These are phyloP conservation scores for Drosophila parabipectinata DNA, from an alignment of 1,140 invertebrate genomes.

Conservation along the genomic window DNA sequence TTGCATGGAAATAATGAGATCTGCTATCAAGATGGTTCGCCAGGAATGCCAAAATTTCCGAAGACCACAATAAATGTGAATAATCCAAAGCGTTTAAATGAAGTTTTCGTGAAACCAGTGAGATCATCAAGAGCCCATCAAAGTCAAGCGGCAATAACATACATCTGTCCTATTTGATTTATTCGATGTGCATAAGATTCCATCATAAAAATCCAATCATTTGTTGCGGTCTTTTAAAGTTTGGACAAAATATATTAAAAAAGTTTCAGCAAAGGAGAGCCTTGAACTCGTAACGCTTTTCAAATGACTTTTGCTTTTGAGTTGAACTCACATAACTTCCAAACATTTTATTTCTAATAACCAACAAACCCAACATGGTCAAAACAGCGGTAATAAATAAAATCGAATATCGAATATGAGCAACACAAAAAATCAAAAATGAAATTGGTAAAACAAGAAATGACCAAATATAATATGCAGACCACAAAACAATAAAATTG, in stretches of 20 bases:
- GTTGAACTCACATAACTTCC: constrained; percentile 73
- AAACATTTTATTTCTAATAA: constrained; percentile 59
- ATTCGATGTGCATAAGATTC: not conserved
- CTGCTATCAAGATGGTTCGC: constrained; percentile 31
- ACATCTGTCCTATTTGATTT: constrained; percentile 19
- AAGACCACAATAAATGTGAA: constrained; percentile 2
- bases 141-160: constrained; percentile 7
- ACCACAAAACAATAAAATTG: constrained; percentile 76
- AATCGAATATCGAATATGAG: constrained; percentile 61
- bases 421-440: constrained; percentile 54
- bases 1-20: constrained; percentile 43
- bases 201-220: constrained; percentile 3
- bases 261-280: constrained; percentile 34
- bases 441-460: constrained; percentile 72
- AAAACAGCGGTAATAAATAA: constrained; percentile 64
- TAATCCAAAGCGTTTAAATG: constrained; percentile 2
- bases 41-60: constrained; percentile 9
- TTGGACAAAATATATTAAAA: constrained; percentile 40
- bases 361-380: constrained; percentile 58
- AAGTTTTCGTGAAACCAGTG: constrained; percentile 5
- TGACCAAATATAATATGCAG: constrained; percentile 78
- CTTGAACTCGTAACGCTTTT: constrained; percentile 43
- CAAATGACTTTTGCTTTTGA: constrained; percentile 47
- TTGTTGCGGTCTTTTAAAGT: constrained; percentile 9
- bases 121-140: constrained; percentile 39